Evolutionary conservation across 2,113 vertebrate species (phyloP).

Genomic region (Gorsachius goisagi): DNA sequence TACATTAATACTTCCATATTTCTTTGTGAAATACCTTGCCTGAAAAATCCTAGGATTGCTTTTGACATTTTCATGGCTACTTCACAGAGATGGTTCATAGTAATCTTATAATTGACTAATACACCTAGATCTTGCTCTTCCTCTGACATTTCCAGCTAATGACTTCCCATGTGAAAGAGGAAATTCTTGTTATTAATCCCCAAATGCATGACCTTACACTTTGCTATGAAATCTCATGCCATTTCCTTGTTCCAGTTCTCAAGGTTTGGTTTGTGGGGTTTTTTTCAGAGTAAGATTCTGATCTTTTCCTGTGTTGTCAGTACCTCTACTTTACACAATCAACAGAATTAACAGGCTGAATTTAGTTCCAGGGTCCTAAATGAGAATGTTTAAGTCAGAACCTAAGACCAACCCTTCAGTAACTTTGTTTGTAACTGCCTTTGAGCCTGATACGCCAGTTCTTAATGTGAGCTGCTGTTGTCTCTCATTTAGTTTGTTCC

Average conservation of each 20-base stretch:
- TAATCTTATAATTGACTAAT: conserved; percentile 66
- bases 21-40: conserved; percentile 56
- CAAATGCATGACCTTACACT: conserved; percentile 26
- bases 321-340: neutral
- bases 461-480: neutral
- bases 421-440: neutral
- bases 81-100: conserved; percentile 45
- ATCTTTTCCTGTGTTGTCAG: neutral
- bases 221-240: neutral
- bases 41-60: conserved; percentile 61
- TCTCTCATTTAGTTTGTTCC: neutral
- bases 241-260: neutral
- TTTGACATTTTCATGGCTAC: conserved; percentile 68
- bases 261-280: neutral
- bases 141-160: conserved; percentile 63
- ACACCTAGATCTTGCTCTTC: conserved; percentile 49
- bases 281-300: neutral
- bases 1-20: conserved; percentile 69
- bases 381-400: neutral
- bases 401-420: neutral
- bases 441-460: neutral
- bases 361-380: neutral
- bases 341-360: neutral
- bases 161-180: conserved; percentile 20
- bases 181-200: conserved; percentile 53